These are phyloP conservation scores for Pseudomugil tenellus DNA, from an alignment of 2,797 vertebrate species.

Conservation along the genomic window DNA sequence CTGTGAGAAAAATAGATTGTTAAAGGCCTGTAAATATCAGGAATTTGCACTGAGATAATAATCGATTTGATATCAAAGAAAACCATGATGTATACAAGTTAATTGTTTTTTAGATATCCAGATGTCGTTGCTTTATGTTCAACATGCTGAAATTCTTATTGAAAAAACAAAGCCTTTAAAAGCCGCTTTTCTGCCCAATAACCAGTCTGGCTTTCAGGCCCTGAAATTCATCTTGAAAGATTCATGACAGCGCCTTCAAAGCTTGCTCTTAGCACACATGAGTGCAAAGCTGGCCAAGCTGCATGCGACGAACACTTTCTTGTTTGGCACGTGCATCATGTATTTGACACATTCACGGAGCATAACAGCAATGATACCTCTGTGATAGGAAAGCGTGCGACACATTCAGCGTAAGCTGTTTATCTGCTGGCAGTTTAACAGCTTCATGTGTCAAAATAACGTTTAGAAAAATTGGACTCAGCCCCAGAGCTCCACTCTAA, in stretches of 20 bases:
- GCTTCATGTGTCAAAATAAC: background rate
- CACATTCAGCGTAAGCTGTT: background rate
- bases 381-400: background rate
- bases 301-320: constrained; percentile 5
- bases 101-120: too few species aligned
- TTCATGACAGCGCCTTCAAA: background rate
- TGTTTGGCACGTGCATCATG: constrained; percentile 6
- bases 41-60: background rate
- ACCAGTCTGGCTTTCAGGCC: background rate
- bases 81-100: background rate
- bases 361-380: background rate
- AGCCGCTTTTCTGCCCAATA: background rate
- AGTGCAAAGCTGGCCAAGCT: constrained; percentile 7
- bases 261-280: background rate
- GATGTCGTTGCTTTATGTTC: too few species aligned
- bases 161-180: background rate
- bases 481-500: background rate
- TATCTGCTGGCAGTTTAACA: background rate
- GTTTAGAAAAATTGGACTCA: background rate
- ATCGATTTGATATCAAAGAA: background rate
- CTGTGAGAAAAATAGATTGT: background rate
- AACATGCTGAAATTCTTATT: too few species aligned
- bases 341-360: constrained; percentile 15
- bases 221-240: background rate
- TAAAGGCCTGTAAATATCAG: background rate